Evolutionary conservation across 2,797 vertebrate species (phyloP).

Genomic region (Sebastes hopkinsi): DNA sequence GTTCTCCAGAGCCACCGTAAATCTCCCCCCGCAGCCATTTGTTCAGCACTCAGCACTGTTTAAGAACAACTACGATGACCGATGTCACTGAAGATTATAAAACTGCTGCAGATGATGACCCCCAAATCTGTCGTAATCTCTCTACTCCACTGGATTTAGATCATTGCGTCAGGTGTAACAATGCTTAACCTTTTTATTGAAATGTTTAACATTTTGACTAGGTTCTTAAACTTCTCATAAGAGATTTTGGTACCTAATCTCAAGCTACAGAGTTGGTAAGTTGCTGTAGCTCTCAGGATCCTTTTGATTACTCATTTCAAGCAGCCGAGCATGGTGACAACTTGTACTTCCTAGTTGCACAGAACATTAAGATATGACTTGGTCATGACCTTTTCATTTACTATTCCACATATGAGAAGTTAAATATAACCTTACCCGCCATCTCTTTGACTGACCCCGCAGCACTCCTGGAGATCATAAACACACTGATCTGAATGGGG

Average conservation of each 20-base stretch:
- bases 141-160: not conserved
- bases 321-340: not conserved
- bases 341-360: not conserved
- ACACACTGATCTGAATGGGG: conserved; percentile 12
- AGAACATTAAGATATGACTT: not conserved
- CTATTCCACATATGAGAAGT: conserved; percentile 4
- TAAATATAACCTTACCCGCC: conserved; percentile 41
- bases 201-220: not conserved
- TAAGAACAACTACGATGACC: not conserved
- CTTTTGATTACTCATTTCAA: not conserved
- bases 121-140: not conserved
- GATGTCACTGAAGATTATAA: not conserved
- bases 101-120: not conserved
- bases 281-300: conserved; percentile 47
- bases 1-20: not conserved
- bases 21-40: conserved; percentile 17
- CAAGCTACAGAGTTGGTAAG: conserved; percentile 65
- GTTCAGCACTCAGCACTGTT: not conserved
- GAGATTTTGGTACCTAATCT: not conserved
- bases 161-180: not conserved
- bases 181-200: not conserved
- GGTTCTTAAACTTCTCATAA: not conserved
- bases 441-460: conserved; percentile 7
- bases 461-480: conserved; percentile 14
- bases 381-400: conserved; percentile 32